Percentiles rank a stretch among this genome's conserved stretches.
Conservation (phyloP, 23 tunicate genomes). For the Oikopleura dioica region DNA sequence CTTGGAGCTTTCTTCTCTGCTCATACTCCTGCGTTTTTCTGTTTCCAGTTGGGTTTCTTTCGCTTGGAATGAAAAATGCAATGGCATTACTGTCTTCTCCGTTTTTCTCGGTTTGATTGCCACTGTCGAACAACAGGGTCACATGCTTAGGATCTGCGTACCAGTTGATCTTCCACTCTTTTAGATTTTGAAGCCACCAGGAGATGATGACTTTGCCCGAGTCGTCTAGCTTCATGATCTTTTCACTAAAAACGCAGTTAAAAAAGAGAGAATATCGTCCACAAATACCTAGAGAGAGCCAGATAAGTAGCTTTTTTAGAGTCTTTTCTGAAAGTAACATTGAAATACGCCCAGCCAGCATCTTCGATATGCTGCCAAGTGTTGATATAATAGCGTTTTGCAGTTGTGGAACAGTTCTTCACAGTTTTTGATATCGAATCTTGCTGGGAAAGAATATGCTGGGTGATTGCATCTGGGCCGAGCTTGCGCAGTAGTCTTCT, state of each 20-base stretch:
- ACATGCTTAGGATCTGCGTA: background rate
- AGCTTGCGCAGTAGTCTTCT: background rate
- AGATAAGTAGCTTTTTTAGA: background rate
- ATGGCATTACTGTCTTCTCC: background rate
- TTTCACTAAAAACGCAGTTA: too few relatives aligned
- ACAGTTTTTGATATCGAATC: background rate
- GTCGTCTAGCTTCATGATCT: background rate
- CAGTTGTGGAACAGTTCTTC: background rate
- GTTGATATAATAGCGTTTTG: background rate
- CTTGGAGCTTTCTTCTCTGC: background rate
- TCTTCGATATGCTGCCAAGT: constrained; percentile 8
- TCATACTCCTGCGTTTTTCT: background rate
- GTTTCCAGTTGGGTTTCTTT: background rate
- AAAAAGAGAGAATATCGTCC: too few relatives aligned
- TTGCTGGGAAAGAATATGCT: constrained; percentile 9
- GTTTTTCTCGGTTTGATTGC: background rate
- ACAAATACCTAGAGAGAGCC: constrained; percentile 1
- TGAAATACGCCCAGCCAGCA: background rate
- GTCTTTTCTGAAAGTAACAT: background rate
- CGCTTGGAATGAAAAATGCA: background rate
- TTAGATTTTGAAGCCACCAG: background rate
- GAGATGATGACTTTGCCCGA: background rate
- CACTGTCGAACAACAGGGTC: too few relatives aligned
- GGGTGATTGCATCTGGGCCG: background rate
- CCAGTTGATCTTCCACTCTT: background rate